phyloP scores from a whole-genome alignment of 2,888 invertebrate genomes.

The Sisyra nigra region DNA sequence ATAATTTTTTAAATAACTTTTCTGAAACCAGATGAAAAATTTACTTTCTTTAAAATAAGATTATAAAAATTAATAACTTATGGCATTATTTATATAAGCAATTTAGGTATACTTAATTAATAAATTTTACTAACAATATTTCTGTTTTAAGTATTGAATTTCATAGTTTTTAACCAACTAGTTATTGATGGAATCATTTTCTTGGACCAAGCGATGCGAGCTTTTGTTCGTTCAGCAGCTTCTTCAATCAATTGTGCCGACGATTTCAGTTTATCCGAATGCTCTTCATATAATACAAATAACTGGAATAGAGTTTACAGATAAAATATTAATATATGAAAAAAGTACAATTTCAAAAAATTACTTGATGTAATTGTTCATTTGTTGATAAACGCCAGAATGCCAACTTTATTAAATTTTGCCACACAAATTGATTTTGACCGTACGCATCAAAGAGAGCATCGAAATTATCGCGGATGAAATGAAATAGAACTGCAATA shows the following conservation, averaged over 20 bases:
- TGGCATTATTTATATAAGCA: no score
- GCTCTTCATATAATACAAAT: constrained; percentile 22
- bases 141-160: no score
- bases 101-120: no score
- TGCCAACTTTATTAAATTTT: background rate
- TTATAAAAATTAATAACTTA: no score
- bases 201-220: constrained; percentile 22
- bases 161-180: no score
- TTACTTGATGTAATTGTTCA: constrained; percentile 2
- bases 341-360: no score
- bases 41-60: no score
- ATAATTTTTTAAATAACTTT: no score
- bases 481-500: constrained; percentile 1
- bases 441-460: background rate
- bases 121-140: no score
- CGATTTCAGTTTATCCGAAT: constrained; percentile 20
- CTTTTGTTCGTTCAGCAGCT: constrained; percentile 23
- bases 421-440: background rate
- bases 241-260: constrained; percentile 21
- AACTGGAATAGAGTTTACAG: constrained; percentile 21
- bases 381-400: background rate
- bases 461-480: background rate
- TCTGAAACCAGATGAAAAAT: no score
- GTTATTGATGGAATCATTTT: constrained; percentile 9
- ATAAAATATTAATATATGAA: constrained; percentile 1